Base-by-base conservation (phyloP, 1,140 invertebrate species). In the Drosophila erecta region DNA sequence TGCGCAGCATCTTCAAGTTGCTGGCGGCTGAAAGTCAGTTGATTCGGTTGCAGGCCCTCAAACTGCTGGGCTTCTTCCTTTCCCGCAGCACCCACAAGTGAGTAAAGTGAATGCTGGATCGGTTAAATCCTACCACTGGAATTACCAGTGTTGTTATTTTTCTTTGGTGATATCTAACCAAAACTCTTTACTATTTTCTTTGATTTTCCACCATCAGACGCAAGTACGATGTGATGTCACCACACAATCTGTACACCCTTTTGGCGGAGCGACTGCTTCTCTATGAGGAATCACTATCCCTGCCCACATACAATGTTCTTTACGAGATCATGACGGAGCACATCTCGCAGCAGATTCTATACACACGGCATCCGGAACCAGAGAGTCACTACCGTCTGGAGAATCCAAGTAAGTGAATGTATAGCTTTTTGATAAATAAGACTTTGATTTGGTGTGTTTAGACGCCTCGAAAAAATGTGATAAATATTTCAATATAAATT, bases 261-360 rank as follows among this genome's bases (percentile, higher is more conserved):
- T 94, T 99, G 57, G 96, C 98, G 3, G 98, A 99, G 92, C 94
- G 98, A 67, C 94, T 99, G 58, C 94, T 98, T 65, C 92, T 98
- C 7, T 97, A 98, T 90, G 96, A 97, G 89, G 97, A 97, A 92
- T 96, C 96, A 15, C 94, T 99, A 17, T 96, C 97, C 17, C 93
- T 99, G 91, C 96, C 98, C 40, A 98, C 97, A 10, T 99, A 99
- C 94, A 99, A 99, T 94, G 98, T 98, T 65, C 95, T 99, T n/a
- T 99, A 99, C 93, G 99, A 99, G 95, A 97, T 99, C 90, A 95
- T 99, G 94, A 99, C 98, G 1, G 98, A 99, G 92, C 97, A 98
- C 90, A 98, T 99, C 70, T 97, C 96, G 58, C 97, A 98, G 92
- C 97, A 99, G 93, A 98, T 99, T 79, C 93, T 98, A 20, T 97